A percentile compares a stretch with the other conserved stretches of the same genome.
Evolutionary conservation across 2,113 vertebrate species (phyloP).

Genomic region (Marcusenius ussheri): DNA sequence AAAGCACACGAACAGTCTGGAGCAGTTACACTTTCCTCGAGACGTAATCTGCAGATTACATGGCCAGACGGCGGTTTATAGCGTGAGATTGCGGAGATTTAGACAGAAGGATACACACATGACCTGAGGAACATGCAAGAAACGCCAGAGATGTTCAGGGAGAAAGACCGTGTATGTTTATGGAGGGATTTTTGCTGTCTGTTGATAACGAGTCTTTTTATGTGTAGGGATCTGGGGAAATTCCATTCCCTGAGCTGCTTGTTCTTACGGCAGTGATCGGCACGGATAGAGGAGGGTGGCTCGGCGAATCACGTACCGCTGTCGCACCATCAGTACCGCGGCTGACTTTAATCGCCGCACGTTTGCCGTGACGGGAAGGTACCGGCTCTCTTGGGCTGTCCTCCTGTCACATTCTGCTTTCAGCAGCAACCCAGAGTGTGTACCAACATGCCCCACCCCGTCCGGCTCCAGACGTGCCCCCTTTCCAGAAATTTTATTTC

Average conservation of each 20-base stretch:
- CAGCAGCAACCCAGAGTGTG: not conserved
- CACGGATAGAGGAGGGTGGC: not conserved
- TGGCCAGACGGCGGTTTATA: not conserved
- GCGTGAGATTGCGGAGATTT: not conserved
- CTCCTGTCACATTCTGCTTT: not conserved
- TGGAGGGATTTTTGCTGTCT: not conserved
- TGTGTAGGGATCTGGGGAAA: not conserved
- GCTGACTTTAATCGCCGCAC: not conserved
- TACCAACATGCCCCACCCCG: not conserved
- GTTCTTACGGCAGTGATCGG: not conserved
- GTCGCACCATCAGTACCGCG: not conserved
- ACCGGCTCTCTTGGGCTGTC: not conserved
- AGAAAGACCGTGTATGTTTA: not conserved
- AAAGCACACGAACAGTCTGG: not conserved
- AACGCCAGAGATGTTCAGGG: not conserved
- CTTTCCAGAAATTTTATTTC: not conserved
- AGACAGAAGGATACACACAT: not conserved
- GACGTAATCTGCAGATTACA: slow-evolving; percentile 13
- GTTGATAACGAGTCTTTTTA: not conserved
- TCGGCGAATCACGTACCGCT: not conserved
- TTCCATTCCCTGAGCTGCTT: not conserved
- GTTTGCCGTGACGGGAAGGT: not conserved
- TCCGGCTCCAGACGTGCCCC: not conserved
- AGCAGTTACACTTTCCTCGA: not conserved
- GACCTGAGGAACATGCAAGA: not conserved